phyloP scores from a whole-genome alignment of 2,888 invertebrate species.

The Sepioteuthis lessoniana region DNA sequence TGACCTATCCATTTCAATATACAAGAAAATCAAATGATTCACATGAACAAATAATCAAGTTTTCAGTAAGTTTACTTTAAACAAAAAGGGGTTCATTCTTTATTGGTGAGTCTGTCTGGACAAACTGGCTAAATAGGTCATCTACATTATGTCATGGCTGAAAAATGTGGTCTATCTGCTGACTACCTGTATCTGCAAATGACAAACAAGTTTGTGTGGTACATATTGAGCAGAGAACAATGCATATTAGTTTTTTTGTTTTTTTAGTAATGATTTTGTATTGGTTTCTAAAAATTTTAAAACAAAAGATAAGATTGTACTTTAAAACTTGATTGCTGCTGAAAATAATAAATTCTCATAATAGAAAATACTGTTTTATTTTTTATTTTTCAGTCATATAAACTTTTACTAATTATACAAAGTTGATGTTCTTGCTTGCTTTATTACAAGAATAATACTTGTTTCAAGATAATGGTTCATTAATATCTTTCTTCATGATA shows the following conservation, averaged over 20 bases:
- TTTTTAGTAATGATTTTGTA: background rate
- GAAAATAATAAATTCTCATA: too few relatives aligned
- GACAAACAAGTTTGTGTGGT: background rate
- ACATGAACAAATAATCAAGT: background rate
- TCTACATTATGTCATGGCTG: background rate
- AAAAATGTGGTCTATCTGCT: background rate
- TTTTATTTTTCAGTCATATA: too few relatives aligned
- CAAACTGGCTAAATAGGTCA: constrained; percentile 17
- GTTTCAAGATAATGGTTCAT: too few relatives aligned
- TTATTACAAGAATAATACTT: too few relatives aligned
- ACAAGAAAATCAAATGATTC: background rate
- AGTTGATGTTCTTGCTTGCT: too few relatives aligned
- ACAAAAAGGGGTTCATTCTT: background rate
- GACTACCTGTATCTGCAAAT: background rate
- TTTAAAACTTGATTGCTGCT: too few relatives aligned
- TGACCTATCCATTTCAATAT: background rate
- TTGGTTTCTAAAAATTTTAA: too few relatives aligned
- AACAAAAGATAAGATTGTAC: too few relatives aligned
- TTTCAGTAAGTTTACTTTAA: background rate
- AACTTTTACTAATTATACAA: too few relatives aligned
- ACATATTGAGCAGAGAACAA: background rate
- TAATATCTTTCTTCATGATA: too few relatives aligned
- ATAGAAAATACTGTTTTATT: too few relatives aligned
- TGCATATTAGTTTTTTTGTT: background rate
- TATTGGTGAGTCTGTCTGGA: background rate